Evolutionary conservation across 2,797 vertebrate species (phyloP).

Genomic region (Amazona finschi): DNA sequence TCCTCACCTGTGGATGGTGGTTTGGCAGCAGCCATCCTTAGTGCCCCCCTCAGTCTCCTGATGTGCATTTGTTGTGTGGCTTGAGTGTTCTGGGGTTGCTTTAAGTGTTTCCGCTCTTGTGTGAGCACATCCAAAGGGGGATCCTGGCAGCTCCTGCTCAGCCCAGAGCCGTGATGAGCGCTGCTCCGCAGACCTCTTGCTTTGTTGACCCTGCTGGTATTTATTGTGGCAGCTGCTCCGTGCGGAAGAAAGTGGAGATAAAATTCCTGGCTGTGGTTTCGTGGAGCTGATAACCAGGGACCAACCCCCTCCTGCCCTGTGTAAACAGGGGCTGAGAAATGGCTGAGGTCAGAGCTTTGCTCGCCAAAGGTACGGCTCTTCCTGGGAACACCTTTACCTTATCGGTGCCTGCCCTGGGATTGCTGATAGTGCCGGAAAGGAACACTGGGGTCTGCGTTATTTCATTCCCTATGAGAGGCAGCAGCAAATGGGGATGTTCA

Average conservation of each 20-base stretch:
- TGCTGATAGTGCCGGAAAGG: not conserved
- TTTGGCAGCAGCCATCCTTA: accelerated
- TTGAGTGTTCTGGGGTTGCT: not conserved
- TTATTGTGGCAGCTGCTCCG: not conserved
- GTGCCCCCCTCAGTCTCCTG: accelerated
- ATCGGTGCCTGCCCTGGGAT: not conserved
- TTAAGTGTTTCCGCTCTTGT: accelerated
- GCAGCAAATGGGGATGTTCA: not conserved
- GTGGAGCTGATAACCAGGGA: not conserved
- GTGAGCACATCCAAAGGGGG: not conserved
- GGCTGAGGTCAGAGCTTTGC: not conserved
- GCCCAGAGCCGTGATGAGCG: not conserved
- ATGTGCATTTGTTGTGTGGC: accelerated
- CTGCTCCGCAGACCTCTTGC: not conserved
- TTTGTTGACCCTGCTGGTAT: conserved; percentile 1
- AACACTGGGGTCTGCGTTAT: not conserved
- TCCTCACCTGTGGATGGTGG: accelerated
- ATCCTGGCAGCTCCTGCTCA: not conserved
- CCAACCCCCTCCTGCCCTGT: not conserved
- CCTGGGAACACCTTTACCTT: conserved; percentile 24
- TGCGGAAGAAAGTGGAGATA: conserved; percentile 20
- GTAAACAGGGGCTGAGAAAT: not conserved
- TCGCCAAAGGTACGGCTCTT: not conserved
- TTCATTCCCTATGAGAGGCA: not conserved
- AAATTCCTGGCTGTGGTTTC: not conserved